These are phyloP conservation scores for Danio albolineatus DNA, from an alignment of 2,797 vertebrate species.

Conservation along the genomic window DNA sequence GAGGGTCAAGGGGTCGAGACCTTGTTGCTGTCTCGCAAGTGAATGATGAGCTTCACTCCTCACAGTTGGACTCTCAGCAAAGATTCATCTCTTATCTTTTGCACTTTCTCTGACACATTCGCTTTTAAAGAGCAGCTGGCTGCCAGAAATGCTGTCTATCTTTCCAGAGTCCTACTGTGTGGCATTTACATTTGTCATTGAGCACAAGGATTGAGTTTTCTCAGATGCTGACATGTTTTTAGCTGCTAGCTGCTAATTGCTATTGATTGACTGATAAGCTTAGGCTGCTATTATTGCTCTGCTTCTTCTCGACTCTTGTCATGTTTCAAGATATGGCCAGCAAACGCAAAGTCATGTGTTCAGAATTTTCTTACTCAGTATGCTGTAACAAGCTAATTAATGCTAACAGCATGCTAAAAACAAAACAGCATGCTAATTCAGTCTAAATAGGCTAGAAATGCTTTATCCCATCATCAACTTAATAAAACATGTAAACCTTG, in stretches of 20 bases:
- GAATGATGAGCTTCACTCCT: slow-evolving; percentile 33
- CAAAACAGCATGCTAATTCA: too few species aligned
- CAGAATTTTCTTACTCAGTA: too few species aligned
- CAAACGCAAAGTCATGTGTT: too few species aligned
- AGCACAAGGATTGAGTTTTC: background rate
- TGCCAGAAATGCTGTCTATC: slow-evolving; percentile 28
- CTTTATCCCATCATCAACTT: too few species aligned
- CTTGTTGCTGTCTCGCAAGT: slow-evolving; percentile 56
- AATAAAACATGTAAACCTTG: too few species aligned
- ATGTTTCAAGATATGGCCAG: too few species aligned
- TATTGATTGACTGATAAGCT: background rate
- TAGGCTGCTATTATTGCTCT: too few species aligned
- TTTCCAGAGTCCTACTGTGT: background rate
- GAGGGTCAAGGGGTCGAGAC: slow-evolving; percentile 59
- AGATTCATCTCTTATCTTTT: slow-evolving; percentile 47
- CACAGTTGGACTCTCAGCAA: slow-evolving; percentile 63
- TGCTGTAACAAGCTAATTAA: too few species aligned
- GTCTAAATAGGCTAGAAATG: too few species aligned
- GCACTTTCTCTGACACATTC: slow-evolving; percentile 48
- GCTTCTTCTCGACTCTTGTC: too few species aligned
- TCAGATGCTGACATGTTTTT: background rate
- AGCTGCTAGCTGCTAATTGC: background rate
- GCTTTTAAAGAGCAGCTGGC: slow-evolving; percentile 48
- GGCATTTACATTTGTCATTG: slow-evolving; percentile 16
- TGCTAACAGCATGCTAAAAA: too few species aligned